phyloP scores from a whole-genome alignment of 1,140 invertebrate genomes.

The Diorhabda carinulata region DNA sequence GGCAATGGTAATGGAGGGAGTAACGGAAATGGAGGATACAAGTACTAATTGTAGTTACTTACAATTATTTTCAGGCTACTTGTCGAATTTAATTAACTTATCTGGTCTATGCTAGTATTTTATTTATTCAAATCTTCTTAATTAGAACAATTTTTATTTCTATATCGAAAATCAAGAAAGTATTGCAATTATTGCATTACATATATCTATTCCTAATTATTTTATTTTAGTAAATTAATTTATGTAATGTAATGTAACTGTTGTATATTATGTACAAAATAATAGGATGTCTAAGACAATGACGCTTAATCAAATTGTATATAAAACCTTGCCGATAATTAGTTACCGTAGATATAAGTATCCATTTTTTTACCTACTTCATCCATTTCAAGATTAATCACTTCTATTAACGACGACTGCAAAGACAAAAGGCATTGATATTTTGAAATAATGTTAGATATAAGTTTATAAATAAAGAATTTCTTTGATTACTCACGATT shows the following conservation, averaged over 20 bases:
- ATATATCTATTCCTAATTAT: background rate
- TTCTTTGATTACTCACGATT: background rate
- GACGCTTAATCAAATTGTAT: background rate
- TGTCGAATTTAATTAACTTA: slow-evolving; percentile 18
- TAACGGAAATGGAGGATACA: slow-evolving; percentile 23
- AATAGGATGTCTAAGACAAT: background rate
- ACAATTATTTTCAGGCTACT: slow-evolving; percentile 24
- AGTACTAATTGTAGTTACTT: slow-evolving; percentile 24
- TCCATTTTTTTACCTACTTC: slow-evolving; percentile 4
- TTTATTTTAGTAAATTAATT: background rate
- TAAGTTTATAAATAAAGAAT: background rate
- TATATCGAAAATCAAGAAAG: slow-evolving; percentile 7
- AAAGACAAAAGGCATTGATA: slow-evolving; percentile 25
- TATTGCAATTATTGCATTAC: background rate
- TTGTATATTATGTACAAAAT: background rate
- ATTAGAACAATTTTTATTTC: background rate
- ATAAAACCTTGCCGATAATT: slow-evolving; percentile 9
- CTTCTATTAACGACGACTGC: slow-evolving; percentile 27
- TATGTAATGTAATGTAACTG: background rate
- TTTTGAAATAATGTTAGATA: background rate
- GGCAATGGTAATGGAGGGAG: slow-evolving; percentile 28
- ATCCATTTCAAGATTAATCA: slow-evolving; percentile 7
- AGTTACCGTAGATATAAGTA: slow-evolving; percentile 7
- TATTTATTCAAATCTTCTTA: background rate
- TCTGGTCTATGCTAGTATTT: slow-evolving; percentile 8